Evolutionary conservation across 2,113 vertebrate genomes (phyloP).

Genomic region (Ascaphus truei): DNA sequence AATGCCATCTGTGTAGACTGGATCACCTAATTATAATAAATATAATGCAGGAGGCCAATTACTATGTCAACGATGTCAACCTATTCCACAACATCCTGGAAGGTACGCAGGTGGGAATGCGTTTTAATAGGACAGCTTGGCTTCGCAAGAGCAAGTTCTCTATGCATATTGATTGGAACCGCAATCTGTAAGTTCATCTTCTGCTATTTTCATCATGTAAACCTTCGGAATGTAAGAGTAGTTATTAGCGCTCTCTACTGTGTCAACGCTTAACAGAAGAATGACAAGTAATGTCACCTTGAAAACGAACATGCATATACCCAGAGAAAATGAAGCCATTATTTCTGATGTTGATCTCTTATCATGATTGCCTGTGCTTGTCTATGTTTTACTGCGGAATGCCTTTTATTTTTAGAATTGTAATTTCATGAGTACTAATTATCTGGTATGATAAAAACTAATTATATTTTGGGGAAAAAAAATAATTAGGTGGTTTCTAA

Average conservation of each 20-base stretch:
- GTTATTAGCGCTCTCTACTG: neutral
- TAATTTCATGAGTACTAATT: conserved; percentile 4
- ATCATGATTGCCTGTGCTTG: neutral
- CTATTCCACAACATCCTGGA: too few relatives aligned
- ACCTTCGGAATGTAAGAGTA: neutral
- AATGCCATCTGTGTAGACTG: too few relatives aligned
- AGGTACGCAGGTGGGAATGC: neutral
- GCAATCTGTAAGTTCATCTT: neutral
- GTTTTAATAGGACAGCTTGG: neutral
- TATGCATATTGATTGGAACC: neutral
- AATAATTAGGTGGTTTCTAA: conserved; percentile 19
- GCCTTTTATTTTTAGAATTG: neutral
- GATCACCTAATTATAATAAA: too few relatives aligned
- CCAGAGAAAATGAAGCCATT: neutral
- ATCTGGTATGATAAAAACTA: neutral
- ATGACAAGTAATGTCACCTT: conserved; percentile 20
- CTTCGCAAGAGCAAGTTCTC: neutral
- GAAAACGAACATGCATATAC: neutral
- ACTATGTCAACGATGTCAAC: too few relatives aligned
- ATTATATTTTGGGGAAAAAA: conserved; percentile 4
- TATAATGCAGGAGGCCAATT: too few relatives aligned
- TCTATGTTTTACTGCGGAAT: neutral
- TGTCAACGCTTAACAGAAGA: neutral
- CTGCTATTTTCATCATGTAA: conserved; percentile 2
- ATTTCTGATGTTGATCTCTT: neutral